phyloP scores from a whole-genome alignment of 1,140 invertebrate genomes.

The Ceratosolen solmsi region DNA sequence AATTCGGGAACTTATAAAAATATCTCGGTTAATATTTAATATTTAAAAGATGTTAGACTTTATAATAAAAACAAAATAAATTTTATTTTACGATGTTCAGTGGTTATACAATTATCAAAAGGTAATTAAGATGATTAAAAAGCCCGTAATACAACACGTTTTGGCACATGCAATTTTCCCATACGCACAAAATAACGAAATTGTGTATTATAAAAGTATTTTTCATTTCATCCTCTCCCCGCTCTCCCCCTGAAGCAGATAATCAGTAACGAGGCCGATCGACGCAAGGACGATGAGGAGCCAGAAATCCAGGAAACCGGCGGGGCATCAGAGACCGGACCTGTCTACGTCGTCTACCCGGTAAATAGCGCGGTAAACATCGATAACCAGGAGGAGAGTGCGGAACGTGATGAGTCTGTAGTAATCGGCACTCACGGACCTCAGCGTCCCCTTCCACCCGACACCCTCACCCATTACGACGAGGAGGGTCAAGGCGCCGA shows the following conservation, averaged over 20 bases:
- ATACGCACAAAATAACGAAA: too few species aligned
- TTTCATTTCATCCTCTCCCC: too few species aligned
- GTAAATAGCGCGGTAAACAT: constrained; percentile 72
- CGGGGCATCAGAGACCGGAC: constrained; percentile 43
- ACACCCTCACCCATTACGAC: constrained; percentile 66
- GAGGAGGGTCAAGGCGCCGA: constrained; percentile 55
- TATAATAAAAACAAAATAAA: too few species aligned
- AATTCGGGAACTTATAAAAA: too few species aligned
- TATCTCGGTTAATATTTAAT: too few species aligned
- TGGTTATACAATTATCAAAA: too few species aligned
- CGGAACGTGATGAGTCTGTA: constrained; percentile 73
- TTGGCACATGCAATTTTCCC: too few species aligned
- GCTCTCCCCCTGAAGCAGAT: neutral
- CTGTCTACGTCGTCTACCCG: constrained; percentile 80
- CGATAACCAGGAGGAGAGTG: constrained; percentile 71
- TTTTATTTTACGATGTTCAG: too few species aligned
- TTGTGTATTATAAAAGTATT: too few species aligned
- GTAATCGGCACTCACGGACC: constrained; percentile 76
- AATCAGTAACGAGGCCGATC: constrained; percentile 48
- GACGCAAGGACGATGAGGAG: constrained; percentile 54
- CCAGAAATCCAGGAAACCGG: neutral
- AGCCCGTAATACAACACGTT: too few species aligned
- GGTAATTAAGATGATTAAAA: too few species aligned
- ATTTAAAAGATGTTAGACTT: too few species aligned
- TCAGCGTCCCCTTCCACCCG: constrained; percentile 75